These are phyloP conservation scores for Hanleya hanleyi DNA, from an alignment of 2,888 invertebrate genomes.

Conservation along the genomic window DNA sequence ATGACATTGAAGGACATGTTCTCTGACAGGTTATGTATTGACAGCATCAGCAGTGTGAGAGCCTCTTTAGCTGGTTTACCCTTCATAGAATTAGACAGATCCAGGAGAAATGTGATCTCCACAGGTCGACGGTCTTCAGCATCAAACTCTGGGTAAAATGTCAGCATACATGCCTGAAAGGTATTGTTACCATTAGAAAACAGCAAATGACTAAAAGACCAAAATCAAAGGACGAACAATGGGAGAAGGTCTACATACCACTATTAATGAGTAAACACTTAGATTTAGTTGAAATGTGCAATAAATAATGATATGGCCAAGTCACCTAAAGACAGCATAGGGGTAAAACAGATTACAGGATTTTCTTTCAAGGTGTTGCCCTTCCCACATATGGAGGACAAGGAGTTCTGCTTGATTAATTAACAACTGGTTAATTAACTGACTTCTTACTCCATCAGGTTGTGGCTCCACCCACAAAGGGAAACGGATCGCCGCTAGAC, in stretches of 20 bases:
- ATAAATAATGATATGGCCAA: background rate
- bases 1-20: constrained; percentile 73
- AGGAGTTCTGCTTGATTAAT: constrained; percentile 73
- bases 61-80: constrained; percentile 63
- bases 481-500: too few relatives aligned
- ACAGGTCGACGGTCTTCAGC: constrained; percentile 52
- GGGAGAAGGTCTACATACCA: background rate
- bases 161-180: constrained; percentile 73
- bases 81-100: constrained; percentile 74
- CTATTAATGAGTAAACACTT: background rate
- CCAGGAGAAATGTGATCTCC: constrained; percentile 70
- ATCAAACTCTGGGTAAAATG: constrained; percentile 75
- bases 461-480: too few relatives aligned
- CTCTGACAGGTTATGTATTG: constrained; percentile 69
- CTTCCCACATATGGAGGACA: constrained; percentile 74
- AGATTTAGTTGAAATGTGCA: too few relatives aligned
- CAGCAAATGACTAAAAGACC: too few relatives aligned
- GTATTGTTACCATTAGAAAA: background rate
- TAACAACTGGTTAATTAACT: constrained; percentile 69
- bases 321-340: background rate
- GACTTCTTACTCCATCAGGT: too few relatives aligned
- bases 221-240: too few relatives aligned
- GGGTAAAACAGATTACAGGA: too few relatives aligned
- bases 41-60: constrained; percentile 65
- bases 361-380: constrained; percentile 58